Conservation (phyloP, 2,888 invertebrate genomes). For the Argyresthia goedartella region DNA sequence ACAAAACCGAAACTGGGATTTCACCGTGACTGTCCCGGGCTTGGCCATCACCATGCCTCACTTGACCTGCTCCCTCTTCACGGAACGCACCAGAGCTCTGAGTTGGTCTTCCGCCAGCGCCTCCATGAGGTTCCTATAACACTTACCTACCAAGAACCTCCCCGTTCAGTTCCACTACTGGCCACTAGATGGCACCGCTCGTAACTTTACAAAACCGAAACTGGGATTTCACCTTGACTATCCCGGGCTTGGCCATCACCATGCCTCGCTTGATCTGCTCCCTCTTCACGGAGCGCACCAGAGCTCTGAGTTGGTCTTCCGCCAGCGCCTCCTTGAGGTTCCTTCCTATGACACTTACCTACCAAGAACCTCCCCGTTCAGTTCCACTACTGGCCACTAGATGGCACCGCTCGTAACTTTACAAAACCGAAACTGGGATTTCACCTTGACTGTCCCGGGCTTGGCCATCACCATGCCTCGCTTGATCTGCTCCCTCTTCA, state of each 20-base stretch:
- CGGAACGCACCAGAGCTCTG: slow-evolving; percentile 89
- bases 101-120: slow-evolving; percentile 98
- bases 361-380: too few relatives aligned
- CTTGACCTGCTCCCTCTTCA: slow-evolving; percentile 87
- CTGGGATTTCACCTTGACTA: too few relatives aligned
- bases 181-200: too few relatives aligned
- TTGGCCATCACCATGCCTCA: slow-evolving; percentile 75
- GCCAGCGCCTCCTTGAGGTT: slow-evolving; percentile 95
- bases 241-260: slow-evolving; percentile 76
- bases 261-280: slow-evolving; percentile 78
- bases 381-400: too few relatives aligned
- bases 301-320: slow-evolving; percentile 95
- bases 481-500: slow-evolving; percentile 87
- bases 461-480: slow-evolving; percentile 75
- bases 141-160: too few relatives aligned
- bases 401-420: too few relatives aligned
- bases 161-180: too few relatives aligned
- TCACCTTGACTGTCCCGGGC: slow-evolving; percentile 74
- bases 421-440: too few relatives aligned
- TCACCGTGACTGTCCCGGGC: slow-evolving; percentile 74
- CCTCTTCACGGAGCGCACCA: slow-evolving; percentile 90
- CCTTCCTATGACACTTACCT: too few relatives aligned
- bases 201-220: too few relatives aligned
- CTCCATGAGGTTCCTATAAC: slow-evolving; percentile 93
- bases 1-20: too few relatives aligned